Conservation (phyloP, 2,113 vertebrate genomes). For the Origma solitaria region DNA sequence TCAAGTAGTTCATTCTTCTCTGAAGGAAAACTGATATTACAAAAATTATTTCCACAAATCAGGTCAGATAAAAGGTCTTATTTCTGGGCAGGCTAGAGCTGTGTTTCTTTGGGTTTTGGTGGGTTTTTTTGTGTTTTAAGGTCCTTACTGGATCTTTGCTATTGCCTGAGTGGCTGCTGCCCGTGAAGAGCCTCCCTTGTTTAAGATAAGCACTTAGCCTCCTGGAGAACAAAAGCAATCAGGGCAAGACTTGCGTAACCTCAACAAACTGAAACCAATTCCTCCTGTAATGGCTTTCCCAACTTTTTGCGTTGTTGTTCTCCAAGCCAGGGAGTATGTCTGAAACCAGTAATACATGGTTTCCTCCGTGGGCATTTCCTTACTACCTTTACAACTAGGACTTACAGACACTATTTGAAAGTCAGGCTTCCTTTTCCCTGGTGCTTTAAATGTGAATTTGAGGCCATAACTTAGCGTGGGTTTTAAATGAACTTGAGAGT, state of each 20-base stretch:
- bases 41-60: neutral
- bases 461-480: neutral
- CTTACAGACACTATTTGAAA: neutral
- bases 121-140: neutral
- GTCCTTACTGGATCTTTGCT: neutral
- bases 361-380: neutral
- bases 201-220: constrained; percentile 11
- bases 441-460: neutral
- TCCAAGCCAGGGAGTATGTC: neutral
- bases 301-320: neutral
- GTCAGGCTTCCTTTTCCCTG: neutral
- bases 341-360: neutral
- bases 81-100: neutral
- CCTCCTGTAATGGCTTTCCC: neutral
- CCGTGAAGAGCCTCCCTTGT: neutral
- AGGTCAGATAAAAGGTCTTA: neutral
- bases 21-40: neutral
- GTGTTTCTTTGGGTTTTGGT: rapidly evolving
- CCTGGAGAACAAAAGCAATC: neutral
- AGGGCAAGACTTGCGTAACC: neutral
- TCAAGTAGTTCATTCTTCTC: neutral
- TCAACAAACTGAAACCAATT: constrained; percentile 11
- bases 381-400: neutral
- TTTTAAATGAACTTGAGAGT: neutral
- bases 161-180: neutral